A percentile compares a stretch with the other conserved stretches of the same genome.
These are phyloP conservation scores for Trissoscelio sp. DNA, from an alignment of 2,888 invertebrate genomes.

Conservation along the genomic window DNA sequence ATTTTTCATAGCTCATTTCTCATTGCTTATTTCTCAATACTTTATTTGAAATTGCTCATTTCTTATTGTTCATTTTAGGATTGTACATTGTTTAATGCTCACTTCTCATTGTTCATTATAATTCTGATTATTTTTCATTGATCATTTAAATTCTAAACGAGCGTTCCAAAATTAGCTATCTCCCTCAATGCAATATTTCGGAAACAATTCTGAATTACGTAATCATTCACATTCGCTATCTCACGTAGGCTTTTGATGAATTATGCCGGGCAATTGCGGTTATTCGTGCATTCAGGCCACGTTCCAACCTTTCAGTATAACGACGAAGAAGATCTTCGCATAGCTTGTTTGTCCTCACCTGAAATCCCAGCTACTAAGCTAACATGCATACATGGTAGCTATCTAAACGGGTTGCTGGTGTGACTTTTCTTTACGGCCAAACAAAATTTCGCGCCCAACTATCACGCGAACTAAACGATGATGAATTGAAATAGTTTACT, in stretches of 20 bases:
- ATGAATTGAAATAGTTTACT: not conserved
- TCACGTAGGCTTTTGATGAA: conserved; percentile 52
- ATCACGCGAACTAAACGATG: conserved; percentile 5
- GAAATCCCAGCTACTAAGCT: conserved; percentile 45
- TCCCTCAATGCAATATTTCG: too few relatives aligned
- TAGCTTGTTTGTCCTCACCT: conserved; percentile 54
- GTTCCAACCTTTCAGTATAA: conserved; percentile 39
- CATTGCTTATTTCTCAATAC: too few relatives aligned
- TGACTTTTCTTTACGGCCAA: conserved; percentile 3
- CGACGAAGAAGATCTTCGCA: conserved; percentile 29
- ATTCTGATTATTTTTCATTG: too few relatives aligned
- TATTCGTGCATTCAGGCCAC: conserved; percentile 46
- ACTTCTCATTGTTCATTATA: too few relatives aligned
- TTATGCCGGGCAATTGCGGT: conserved; percentile 14
- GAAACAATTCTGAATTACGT: conserved; percentile 6
- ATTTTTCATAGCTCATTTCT: too few relatives aligned
- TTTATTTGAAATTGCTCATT: too few relatives aligned
- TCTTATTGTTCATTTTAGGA: too few relatives aligned
- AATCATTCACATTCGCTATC: conserved; percentile 36
- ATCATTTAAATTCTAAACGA: too few relatives aligned
- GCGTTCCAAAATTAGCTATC: too few relatives aligned
- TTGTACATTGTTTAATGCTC: too few relatives aligned
- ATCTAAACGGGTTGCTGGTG: conserved; percentile 11
- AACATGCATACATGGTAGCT: conserved; percentile 23
- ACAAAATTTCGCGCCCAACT: conserved; percentile 5